Conservation (phyloP, 2,113 vertebrate species). For the Maylandia zebra region DNA sequence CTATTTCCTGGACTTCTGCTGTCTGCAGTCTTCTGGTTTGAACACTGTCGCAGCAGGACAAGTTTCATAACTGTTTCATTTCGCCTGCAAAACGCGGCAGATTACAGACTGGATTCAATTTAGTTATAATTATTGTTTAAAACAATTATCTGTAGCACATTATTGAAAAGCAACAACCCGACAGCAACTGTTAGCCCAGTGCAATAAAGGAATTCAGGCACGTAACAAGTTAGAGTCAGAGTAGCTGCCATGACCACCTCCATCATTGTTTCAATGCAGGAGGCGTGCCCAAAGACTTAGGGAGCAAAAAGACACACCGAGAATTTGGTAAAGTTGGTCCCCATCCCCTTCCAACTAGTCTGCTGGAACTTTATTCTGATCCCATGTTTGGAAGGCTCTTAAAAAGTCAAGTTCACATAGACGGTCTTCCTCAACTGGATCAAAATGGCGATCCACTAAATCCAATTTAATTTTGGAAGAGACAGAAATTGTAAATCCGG, state of each 20-base stretch:
- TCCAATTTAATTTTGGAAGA: not conserved
- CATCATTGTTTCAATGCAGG: not conserved
- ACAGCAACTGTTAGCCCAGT: not conserved
- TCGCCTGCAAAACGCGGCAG: not conserved
- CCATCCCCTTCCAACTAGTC: not conserved
- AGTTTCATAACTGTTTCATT: not conserved
- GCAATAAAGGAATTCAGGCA: not conserved
- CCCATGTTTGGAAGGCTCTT: not conserved
- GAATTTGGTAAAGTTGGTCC: not conserved
- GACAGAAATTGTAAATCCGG: not conserved
- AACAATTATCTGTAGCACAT: not conserved
- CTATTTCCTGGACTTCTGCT: not conserved
- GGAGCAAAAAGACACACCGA: not conserved
- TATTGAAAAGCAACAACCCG: not conserved
- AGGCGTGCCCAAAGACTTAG: not conserved
- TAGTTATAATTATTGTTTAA: not conserved
- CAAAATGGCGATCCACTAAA: not conserved
- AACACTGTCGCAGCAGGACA: not conserved
- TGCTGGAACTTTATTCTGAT: not conserved
- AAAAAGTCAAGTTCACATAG: not conserved
- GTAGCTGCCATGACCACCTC: not conserved
- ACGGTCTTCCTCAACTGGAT: accelerated
- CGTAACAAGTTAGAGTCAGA: not conserved
- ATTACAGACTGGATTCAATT: not conserved
- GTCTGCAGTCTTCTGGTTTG: not conserved